Evolutionary conservation across 2,888 invertebrate genomes (phyloP), one percentile per base, ranked within the genome.

Genomic region (Acanthosepion esculentum): DNA sequence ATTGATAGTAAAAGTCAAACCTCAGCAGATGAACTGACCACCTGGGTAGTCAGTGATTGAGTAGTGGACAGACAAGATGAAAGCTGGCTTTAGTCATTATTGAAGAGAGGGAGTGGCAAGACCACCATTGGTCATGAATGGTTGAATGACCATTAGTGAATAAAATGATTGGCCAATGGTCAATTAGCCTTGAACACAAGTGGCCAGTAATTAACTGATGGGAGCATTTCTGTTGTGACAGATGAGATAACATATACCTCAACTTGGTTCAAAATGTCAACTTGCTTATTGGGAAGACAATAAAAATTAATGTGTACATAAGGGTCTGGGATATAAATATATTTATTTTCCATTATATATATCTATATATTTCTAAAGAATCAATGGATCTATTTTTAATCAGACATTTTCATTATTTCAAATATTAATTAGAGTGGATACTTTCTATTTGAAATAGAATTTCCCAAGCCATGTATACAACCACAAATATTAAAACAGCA

Each of bases 131-230:
- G 78, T 15, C 78, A 78, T 78, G n/a, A 78, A 78, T 78, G 78
- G 78, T 78, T 78, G n/a, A 78, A n/a, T 78, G 78, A 78, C 78
- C 78, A 78, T 78, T 78, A 78, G n/a, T 10, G 10, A n/a, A 78
- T 78, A 78, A 78, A 33, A 78, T 78, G n/a, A 78, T n/a, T 78
- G 59, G 59, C 20, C 59, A 78, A n/a, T 33, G 78, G n/a, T 78
- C 78, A 78, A 78, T 78, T 78, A 78, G 78, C n/a, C n/a, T 78
- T n/a, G 29, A n/a, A 78, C 78, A 78, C 78, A 78, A 78, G n/a
- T 78, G n/a, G 78, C n/a, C n/a, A 33, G 78, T 78, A n/a, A 78
- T 78, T 78, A 78, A 78, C n/a, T 78, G 78, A 78, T n/a, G n/a
- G 3, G n/a, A 78, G 78, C n/a, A 15, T 15, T 78, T 78, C n/a